Evolutionary conservation across 2,888 invertebrate species (phyloP).

Genomic region (Acronicta leporina): DNA sequence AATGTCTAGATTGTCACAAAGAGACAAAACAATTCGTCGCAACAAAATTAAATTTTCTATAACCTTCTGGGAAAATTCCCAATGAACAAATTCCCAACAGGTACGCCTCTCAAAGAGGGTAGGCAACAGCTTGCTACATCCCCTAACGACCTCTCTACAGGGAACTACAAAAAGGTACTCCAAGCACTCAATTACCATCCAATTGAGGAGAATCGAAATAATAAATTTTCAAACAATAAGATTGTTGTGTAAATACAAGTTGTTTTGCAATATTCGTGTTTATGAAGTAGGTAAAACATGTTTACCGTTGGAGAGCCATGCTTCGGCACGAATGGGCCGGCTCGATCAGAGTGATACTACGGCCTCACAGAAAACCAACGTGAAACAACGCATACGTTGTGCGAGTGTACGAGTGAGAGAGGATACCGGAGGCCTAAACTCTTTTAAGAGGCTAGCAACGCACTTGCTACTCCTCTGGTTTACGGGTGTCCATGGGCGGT

Average conservation of each 20-base stretch:
- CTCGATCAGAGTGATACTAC: too few relatives aligned
- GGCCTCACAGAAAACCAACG: too few relatives aligned
- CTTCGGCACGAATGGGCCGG: too few relatives aligned
- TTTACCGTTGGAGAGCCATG: too few relatives aligned
- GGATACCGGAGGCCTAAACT: too few relatives aligned
- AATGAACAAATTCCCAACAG: conserved; percentile 38
- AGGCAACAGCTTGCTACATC: conserved; percentile 31
- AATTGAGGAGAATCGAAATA: conserved; percentile 39
- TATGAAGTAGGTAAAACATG: too few relatives aligned
- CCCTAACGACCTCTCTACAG: conserved; percentile 40
- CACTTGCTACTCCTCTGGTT: too few relatives aligned
- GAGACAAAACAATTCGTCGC: conserved; percentile 37
- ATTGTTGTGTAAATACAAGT: conserved; percentile 14
- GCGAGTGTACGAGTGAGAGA: too few relatives aligned
- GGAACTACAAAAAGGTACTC: conserved; percentile 48
- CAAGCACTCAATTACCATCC: conserved; percentile 46
- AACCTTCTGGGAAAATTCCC: conserved; percentile 22
- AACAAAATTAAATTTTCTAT: conserved; percentile 32
- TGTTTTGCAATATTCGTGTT: neutral
- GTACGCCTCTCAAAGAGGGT: conserved; percentile 12
- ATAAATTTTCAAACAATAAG: conserved; percentile 29
- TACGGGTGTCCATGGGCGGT: too few relatives aligned
- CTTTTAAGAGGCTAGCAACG: too few relatives aligned
- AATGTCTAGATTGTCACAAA: too few relatives aligned
- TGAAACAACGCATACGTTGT: too few relatives aligned